Conservation (phyloP, 1,140 invertebrate genomes). For the Philopotamus ludificatus region DNA sequence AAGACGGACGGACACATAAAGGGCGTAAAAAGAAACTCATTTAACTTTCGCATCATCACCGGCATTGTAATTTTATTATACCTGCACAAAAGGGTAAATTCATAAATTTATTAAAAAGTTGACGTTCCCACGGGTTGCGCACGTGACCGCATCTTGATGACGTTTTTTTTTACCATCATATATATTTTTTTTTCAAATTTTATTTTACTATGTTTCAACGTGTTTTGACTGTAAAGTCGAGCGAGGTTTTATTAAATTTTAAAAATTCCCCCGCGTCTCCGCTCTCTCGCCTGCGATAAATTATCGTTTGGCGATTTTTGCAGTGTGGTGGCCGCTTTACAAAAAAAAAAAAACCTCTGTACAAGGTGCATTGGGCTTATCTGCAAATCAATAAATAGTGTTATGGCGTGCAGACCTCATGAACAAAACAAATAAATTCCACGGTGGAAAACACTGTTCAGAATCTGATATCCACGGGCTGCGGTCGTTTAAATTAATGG, state of each 20-base stretch:
- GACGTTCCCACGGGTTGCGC: slow-evolving; percentile 30
- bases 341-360: too few relatives aligned
- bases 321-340: too few relatives aligned
- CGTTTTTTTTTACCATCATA: slow-evolving; percentile 28
- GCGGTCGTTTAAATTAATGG: too few relatives aligned
- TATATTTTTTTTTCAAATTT: too few relatives aligned
- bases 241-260: not conserved
- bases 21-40: slow-evolving; percentile 12
- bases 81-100: slow-evolving; percentile 40
- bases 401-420: slow-evolving; percentile 19
- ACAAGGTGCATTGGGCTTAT: slow-evolving; percentile 17
- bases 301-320: too few relatives aligned
- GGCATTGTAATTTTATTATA: slow-evolving; percentile 37
- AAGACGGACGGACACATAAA: not conserved
- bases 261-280: not conserved
- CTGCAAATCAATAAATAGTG: slow-evolving; percentile 21
- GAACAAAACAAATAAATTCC: slow-evolving; percentile 20
- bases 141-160: slow-evolving; percentile 39
- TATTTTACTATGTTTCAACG: slow-evolving; percentile 32
- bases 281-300: too few relatives aligned
- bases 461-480: slow-evolving; percentile 1
- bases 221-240: slow-evolving; percentile 34
- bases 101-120: slow-evolving; percentile 41
- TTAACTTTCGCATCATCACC: slow-evolving; percentile 21
- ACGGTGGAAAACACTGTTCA: slow-evolving; percentile 9